Percentiles rank a stretch among this genome's conserved stretches.
Conservation (phyloP, 2,797 vertebrate species). For the Uromys caudimaculatus region DNA sequence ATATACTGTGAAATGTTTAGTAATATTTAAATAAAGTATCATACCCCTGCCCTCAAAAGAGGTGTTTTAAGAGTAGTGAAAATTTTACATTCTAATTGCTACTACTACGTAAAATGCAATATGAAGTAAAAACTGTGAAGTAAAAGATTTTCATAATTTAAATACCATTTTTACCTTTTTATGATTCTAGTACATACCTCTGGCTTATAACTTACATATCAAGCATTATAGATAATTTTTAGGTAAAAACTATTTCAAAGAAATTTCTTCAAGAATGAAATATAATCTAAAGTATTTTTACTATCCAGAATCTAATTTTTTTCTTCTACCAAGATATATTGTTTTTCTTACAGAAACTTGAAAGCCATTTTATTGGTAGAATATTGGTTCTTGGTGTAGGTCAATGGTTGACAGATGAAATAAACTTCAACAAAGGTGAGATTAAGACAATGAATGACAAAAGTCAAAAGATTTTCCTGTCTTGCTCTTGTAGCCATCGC, state of each 20-base stretch:
- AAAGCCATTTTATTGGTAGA: background rate
- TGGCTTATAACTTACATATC: background rate
- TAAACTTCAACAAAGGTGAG: background rate
- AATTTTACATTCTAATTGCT: background rate
- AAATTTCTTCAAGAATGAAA: background rate
- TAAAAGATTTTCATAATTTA: constrained; percentile 1
- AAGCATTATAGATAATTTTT: constrained; percentile 23
- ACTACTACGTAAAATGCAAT: background rate
- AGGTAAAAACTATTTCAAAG: constrained; percentile 29
- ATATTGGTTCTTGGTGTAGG: background rate
- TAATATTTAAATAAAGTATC: background rate
- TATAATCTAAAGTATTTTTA: constrained; percentile 3
- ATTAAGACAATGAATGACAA: background rate
- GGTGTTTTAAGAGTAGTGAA: constrained; percentile 17
- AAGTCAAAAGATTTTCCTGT: background rate
- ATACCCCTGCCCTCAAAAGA: background rate
- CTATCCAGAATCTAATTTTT: background rate
- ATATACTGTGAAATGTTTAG: background rate
- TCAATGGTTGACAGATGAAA: background rate
- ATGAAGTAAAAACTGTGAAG: constrained; percentile 6
- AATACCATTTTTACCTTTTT: constrained; percentile 35
- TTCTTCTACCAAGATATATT: background rate
- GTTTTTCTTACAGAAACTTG: background rate
- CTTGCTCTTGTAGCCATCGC: background rate
- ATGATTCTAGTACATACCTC: background rate